Conservation (phyloP, 2,113 vertebrate species). For the Pygathrix nemaeus region DNA sequence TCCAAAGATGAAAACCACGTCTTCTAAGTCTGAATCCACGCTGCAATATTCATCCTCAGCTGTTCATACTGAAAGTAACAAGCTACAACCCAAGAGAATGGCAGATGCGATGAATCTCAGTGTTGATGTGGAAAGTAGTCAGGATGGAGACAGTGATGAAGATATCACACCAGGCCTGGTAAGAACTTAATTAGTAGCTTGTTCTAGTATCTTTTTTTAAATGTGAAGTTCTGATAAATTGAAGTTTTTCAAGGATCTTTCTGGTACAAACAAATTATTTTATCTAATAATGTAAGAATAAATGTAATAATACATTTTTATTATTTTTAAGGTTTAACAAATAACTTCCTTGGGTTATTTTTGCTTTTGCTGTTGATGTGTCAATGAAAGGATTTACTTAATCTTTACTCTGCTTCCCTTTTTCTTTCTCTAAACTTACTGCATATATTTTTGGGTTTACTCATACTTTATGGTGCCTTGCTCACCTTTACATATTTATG, state of each 20-base stretch:
- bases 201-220: slow-evolving; percentile 24
- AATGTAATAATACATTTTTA: neutral
- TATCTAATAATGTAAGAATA: neutral
- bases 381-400: neutral
- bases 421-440: neutral
- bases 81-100: neutral
- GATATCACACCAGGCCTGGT: slow-evolving; percentile 43
- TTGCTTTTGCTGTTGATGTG: slow-evolving; percentile 14
- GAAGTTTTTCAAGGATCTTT: neutral
- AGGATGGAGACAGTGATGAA: slow-evolving; percentile 61
- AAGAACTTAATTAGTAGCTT: slow-evolving; percentile 66
- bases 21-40: slow-evolving; percentile 42
- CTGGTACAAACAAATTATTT: neutral
- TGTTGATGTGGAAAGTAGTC: slow-evolving; percentile 40
- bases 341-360: neutral
- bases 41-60: slow-evolving; percentile 29
- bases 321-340: neutral
- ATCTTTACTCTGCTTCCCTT: neutral
- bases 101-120: neutral
- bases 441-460: neutral
- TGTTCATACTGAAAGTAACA: neutral
- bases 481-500: neutral
- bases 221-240: slow-evolving; percentile 33
- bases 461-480: neutral
- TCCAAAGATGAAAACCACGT: slow-evolving; percentile 45